These are phyloP conservation scores for Rhyacichthys aspro DNA, from an alignment of 2,797 vertebrate genomes.

Conservation along the genomic window DNA sequence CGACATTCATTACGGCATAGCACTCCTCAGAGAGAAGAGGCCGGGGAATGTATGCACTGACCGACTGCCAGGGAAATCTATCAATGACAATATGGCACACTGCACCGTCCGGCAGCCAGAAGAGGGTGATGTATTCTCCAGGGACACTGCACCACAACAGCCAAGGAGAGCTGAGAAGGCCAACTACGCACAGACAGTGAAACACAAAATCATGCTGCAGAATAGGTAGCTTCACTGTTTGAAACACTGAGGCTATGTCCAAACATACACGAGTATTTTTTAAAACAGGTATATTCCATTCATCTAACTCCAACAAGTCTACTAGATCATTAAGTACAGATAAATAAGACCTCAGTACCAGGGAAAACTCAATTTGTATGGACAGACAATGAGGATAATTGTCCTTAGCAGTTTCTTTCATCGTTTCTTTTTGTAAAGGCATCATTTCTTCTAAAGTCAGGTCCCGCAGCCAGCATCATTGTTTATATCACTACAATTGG, in stretches of 20 bases:
- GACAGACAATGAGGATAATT: too few species aligned
- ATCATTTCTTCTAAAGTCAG: too few species aligned
- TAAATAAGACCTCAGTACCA: too few species aligned
- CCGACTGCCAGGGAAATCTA: constrained; percentile 65
- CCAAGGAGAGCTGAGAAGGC: constrained; percentile 40
- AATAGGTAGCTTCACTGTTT: background rate
- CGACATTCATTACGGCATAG: constrained; percentile 63
- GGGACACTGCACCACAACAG: constrained; percentile 44
- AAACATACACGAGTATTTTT: too few species aligned
- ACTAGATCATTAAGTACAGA: too few species aligned
- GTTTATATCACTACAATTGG: too few species aligned
- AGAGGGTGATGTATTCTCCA: constrained; percentile 54
- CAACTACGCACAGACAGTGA: constrained; percentile 7
- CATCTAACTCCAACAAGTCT: too few species aligned
- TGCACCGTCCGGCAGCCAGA: constrained; percentile 43
- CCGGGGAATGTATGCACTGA: constrained; percentile 53
- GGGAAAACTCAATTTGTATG: too few species aligned
- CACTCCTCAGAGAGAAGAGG: constrained; percentile 61
- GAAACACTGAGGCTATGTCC: background rate
- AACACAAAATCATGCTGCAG: constrained; percentile 17
- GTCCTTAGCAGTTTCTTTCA: too few species aligned
- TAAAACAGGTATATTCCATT: too few species aligned
- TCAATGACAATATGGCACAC: constrained; percentile 76
- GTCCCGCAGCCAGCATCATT: too few species aligned
- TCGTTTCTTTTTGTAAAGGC: too few species aligned